Evolutionary conservation across 2,888 invertebrate genomes (phyloP), one percentile per base, ranked within the genome.

Genomic region (Macrosiphum euphorbiae): DNA sequence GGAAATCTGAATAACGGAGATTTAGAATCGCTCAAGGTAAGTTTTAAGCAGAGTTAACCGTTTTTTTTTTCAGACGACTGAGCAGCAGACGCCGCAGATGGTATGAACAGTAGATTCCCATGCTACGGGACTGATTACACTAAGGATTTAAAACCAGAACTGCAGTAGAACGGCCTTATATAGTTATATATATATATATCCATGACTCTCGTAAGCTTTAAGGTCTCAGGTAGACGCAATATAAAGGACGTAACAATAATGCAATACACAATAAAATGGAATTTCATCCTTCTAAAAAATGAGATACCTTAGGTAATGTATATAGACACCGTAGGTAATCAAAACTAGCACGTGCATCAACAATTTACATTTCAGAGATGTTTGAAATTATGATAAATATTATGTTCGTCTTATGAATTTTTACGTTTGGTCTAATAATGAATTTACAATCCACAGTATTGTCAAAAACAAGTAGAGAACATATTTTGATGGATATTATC

Each of bases 31-130:
- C 88, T 61, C 78, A 26, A 67, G 67, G n/a, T 88, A 87, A 78
- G 44, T 88, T 88, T 78, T 92, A 35, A 52, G 88, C 41, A n/a
- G 50, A 88, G 85, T 91, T 85, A 91, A 86, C 91, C 55, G 8
- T 91, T 61, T 88, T 86, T 86, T 61, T 89, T 85, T 91, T 52
- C 78, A 41, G 55, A 88, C 44, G 88, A 88, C 67, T 92, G 78
- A 88, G n/a, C 55, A 92, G 78, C 92, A 87, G 85, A 52, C 92
- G 52, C 61, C 13, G 88, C 92, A 88, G 92, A 92, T 78, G 88
- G 61, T 88, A 78, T 78, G 41, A 61, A 78, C 52, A 28, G 20
- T 78, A 28, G 16, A n/a, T 92, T 88, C 88, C 88, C 78, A 78
- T 78, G 88, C 52, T 52, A 52, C 44, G 88, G 41, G 28, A 78